Evolutionary conservation across 2,113 vertebrate species (phyloP).

Genomic region (Poecile atricapillus): DNA sequence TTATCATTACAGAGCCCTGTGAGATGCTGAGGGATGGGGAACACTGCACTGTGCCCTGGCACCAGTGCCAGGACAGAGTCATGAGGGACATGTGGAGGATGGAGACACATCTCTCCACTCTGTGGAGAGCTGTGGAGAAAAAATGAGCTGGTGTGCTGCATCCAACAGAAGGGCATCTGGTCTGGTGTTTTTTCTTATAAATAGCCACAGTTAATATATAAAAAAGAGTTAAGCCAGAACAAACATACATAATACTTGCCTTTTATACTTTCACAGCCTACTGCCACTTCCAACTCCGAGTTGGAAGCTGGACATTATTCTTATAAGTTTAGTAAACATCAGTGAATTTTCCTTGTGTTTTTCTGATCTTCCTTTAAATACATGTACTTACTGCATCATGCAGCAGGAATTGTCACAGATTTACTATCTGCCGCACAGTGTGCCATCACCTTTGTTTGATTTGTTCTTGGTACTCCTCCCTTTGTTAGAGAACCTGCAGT

Average conservation of each 20-base stretch:
- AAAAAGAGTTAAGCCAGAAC: not conserved
- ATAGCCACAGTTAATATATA: not conserved
- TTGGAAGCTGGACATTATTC: not conserved
- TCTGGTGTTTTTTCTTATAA: not conserved
- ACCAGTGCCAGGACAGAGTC: not conserved
- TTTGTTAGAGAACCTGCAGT: not conserved
- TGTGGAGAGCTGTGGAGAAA: too few species aligned
- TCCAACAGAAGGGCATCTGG: not conserved
- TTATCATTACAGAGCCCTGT: not conserved
- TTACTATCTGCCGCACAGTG: not conserved
- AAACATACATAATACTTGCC: not conserved
- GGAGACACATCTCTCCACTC: not conserved
- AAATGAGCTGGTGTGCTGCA: not conserved
- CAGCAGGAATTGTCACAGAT: not conserved
- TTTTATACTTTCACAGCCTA: not conserved
- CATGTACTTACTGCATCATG: not conserved
- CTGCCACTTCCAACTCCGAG: not conserved
- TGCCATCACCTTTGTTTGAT: not conserved
- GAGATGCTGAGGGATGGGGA: not conserved
- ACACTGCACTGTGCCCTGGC: not conserved
- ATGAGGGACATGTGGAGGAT: rapidly evolving
- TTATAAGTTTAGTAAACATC: not conserved
- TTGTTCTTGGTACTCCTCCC: not conserved
- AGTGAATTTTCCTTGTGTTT: not conserved
- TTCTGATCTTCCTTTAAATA: not conserved